Evolutionary conservation across 92 coral and sea anemone species (phyloP).

Genomic region (Bergia puertoricense): DNA sequence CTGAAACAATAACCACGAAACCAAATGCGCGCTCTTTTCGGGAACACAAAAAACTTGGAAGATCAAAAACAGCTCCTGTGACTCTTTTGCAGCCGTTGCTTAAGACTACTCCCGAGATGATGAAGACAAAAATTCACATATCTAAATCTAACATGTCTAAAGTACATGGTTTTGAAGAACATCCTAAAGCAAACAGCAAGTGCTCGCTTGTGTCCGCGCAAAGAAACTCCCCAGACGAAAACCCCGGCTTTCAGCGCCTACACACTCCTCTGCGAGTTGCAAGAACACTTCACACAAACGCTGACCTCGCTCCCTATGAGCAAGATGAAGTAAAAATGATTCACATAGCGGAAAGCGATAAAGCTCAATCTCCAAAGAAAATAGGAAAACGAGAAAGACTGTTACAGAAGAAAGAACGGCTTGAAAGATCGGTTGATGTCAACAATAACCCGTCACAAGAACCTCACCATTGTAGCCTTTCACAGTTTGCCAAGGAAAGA

Average conservation of each 20-base stretch:
- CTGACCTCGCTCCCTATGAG: background rate
- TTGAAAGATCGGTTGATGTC: background rate
- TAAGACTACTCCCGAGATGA: slow-evolving; percentile 56
- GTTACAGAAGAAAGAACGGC: background rate
- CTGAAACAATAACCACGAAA: background rate
- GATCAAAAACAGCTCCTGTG: slow-evolving; percentile 75
- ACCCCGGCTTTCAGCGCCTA: background rate
- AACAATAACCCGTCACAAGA: slow-evolving; percentile 2
- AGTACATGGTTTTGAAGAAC: slow-evolving; percentile 15
- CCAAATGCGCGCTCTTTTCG: background rate
- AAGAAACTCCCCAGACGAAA: background rate
- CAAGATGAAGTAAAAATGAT: background rate
- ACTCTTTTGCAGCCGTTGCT: slow-evolving; percentile 58
- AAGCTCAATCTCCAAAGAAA: background rate
- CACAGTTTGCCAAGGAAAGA: slow-evolving; percentile 42
- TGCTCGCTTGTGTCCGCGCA: background rate
- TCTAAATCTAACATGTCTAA: slow-evolving; percentile 21
- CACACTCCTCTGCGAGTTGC: background rate
- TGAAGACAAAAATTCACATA: slow-evolving; percentile 51
- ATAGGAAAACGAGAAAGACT: background rate
- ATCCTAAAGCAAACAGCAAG: background rate
- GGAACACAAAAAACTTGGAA: slow-evolving; percentile 64
- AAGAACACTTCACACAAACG: too few relatives aligned
- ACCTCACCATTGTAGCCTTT: slow-evolving; percentile 42
- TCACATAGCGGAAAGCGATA: background rate